These are phyloP conservation scores for Caiman crocodilus DNA, from an alignment of 2,797 vertebrate genomes.

Conservation along the genomic window DNA sequence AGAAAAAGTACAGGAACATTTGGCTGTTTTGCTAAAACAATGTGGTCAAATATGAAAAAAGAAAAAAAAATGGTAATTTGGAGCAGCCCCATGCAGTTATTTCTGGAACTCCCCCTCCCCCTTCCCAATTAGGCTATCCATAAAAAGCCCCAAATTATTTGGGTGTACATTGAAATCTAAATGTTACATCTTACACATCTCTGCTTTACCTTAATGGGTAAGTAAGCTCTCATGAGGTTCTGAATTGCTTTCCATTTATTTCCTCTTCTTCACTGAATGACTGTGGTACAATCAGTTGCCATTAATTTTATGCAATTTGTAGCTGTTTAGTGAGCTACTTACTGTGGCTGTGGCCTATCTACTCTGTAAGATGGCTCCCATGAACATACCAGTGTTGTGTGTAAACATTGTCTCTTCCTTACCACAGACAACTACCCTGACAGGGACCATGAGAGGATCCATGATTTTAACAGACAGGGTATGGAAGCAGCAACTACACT, in stretches of 20 bases:
- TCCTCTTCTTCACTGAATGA: background rate
- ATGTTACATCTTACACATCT: background rate
- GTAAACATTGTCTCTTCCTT: background rate
- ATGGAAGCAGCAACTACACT: no score
- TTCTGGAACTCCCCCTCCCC: background rate
- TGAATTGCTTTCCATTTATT: background rate
- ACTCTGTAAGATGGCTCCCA: background rate
- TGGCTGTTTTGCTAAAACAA: background rate
- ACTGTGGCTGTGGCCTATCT: background rate
- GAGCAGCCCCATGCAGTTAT: background rate
- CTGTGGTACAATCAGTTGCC: background rate
- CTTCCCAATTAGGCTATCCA: background rate
- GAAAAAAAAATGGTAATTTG: background rate
- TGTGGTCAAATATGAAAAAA: background rate
- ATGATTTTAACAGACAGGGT: no score
- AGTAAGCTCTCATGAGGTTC: background rate
- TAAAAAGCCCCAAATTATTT: background rate
- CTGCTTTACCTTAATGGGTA: background rate
- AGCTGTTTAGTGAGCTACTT: background rate
- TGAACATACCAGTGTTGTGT: background rate
- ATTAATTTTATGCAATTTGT: background rate
- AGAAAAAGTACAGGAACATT: background rate
- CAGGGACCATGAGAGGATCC: slow-evolving; percentile 6
- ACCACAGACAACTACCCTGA: background rate
- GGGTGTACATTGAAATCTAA: background rate